Percentiles rank a stretch among this genome's conserved stretches.
These are phyloP conservation scores for Mesorhabditis belari DNA, from an alignment of 2,888 invertebrate genomes.

Conservation along the genomic window DNA sequence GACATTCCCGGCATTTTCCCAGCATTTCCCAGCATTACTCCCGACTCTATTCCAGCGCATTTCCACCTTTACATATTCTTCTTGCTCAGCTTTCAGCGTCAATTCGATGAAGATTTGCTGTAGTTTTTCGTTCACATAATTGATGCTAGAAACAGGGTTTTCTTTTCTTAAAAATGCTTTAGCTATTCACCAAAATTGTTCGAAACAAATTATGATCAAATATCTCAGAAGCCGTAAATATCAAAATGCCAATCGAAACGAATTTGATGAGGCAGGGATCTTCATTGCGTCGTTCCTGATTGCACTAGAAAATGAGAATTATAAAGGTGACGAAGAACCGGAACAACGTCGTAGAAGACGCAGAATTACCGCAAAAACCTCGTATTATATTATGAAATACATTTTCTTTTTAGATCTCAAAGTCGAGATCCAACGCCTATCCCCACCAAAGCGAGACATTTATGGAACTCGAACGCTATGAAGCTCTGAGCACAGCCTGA, in stretches of 20 bases:
- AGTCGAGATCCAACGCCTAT: too few species aligned
- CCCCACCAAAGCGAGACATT: too few species aligned
- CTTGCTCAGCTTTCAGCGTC: conserved; percentile 64
- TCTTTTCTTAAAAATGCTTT: not conserved
- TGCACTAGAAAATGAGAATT: conserved; percentile 54
- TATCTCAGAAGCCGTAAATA: conserved; percentile 69
- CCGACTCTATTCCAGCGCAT: too few species aligned
- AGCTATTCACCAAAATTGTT: conserved; percentile 65
- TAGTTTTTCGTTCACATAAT: conserved; percentile 68
- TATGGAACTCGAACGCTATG: too few species aligned
- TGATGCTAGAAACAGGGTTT: conserved; percentile 59
- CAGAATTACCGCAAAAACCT: too few species aligned
- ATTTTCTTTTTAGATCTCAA: too few species aligned
- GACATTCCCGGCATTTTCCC: too few species aligned
- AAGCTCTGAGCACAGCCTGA: too few species aligned
- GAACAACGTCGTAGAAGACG: too few species aligned
- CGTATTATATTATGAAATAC: too few species aligned
- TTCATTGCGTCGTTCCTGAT: conserved; percentile 64
- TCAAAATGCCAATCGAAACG: conserved; percentile 65
- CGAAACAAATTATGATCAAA: conserved; percentile 68
- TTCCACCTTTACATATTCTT: conserved; percentile 18
- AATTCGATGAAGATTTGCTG: conserved; percentile 70
- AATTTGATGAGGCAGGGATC: conserved; percentile 11
- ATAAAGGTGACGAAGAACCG: too few species aligned
- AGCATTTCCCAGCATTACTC: too few species aligned